These are phyloP conservation scores for Phylloscopus whistleri DNA, from an alignment of 2,113 vertebrate species.

Conservation along the genomic window DNA sequence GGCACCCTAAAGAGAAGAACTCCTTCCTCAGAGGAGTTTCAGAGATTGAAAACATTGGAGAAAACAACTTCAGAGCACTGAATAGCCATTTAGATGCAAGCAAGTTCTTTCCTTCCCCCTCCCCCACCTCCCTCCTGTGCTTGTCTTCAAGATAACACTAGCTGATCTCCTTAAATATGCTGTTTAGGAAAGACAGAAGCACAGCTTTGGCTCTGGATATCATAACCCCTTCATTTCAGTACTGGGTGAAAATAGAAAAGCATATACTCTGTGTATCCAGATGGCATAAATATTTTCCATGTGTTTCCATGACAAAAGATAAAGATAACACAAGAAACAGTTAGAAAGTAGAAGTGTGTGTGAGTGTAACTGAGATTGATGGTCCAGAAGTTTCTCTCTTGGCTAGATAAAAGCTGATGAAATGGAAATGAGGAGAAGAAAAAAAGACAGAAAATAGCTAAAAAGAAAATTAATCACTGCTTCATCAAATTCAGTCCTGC, in stretches of 20 bases:
- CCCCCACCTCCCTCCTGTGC: neutral
- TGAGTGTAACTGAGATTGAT: constrained; percentile 4
- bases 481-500: neutral
- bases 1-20: neutral
- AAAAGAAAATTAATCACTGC: neutral
- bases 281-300: constrained; percentile 39
- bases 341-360: constrained; percentile 11
- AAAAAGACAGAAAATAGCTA: neutral
- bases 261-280: neutral
- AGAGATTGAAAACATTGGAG: neutral
- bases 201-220: neutral
- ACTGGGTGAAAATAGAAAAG: neutral
- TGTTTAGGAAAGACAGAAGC: neutral
- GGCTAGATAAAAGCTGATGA: constrained; percentile 11
- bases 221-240: constrained; percentile 1
- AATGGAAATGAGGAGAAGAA: neutral
- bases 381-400: constrained; percentile 38
- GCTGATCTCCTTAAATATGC: neutral
- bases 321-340: constrained; percentile 46
- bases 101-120: neutral
- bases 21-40: neutral
- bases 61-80: neutral
- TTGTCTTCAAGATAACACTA: neutral
- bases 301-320: constrained; percentile 59
- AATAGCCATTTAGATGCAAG: neutral